Evolutionary conservation across 2,113 vertebrate genomes (phyloP), one percentile per base, ranked within the genome.

Genomic region (Paralichthys olivaceus): DNA sequence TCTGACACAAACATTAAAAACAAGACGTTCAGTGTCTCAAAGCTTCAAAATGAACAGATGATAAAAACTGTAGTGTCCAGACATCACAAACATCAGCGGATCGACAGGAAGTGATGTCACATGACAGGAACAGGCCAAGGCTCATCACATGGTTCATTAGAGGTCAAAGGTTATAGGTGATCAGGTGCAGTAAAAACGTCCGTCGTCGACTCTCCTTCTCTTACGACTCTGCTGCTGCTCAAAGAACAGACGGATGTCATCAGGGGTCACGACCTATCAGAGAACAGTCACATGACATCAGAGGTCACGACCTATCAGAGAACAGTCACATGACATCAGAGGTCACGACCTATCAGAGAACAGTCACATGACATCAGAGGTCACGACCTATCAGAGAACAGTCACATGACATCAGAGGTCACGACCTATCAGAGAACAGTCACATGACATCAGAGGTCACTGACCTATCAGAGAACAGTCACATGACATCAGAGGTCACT

Each of bases 191-290:
- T 91, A 92, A 65, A 90, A 92, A 51, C 78, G 83, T n/a, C 76
- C 83, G 0, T 72, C 60, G 0, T 92, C 85, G 0, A 81, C 86
- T 69, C 97, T 83, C 28, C 92, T 90, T 63, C 97, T 94, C 90
- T 99, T 99, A 47, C 96, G 95, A 37, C 94, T 96, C 80, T 97
- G 97, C 79, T 98, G 97, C 64, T 98, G 95, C 91, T 99, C 96
- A 5, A 99, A 99, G 93, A 99, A 99, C 66, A 95, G 94, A 74
- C 96, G 96, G 83, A 99, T 98, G 89, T 99, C 98, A 53, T 98
- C 96, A 69, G 96, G 95, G 34, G 97, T 98, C 84, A 99, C 98
- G 20, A 99, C 97, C 97, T 99, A 63, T 53, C n/a, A 25, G n/a
- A n/a, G 28, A 49, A 11, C 1, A 66, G 19, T 25, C 15, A 72